Conservation (phyloP, 2,113 vertebrate species). For the Heterotis niloticus region DNA sequence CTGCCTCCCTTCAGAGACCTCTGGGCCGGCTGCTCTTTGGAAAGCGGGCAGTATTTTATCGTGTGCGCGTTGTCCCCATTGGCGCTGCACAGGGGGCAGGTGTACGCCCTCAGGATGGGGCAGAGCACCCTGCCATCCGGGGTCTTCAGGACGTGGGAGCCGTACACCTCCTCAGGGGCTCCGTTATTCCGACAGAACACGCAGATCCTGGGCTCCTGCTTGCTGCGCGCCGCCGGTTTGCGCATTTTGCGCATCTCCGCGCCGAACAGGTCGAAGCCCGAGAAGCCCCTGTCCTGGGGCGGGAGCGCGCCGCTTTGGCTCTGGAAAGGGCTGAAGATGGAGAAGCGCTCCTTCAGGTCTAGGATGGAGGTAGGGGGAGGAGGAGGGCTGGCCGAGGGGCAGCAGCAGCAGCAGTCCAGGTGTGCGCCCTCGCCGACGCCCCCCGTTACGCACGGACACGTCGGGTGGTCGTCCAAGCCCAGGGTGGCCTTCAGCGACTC, state of each 20-base stretch:
- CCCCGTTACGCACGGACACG: constrained; percentile 61
- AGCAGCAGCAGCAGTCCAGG: constrained; percentile 65
- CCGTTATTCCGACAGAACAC: constrained; percentile 79
- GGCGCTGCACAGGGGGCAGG: constrained; percentile 75
- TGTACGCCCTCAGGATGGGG: constrained; percentile 73
- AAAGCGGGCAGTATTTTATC: constrained; percentile 78
- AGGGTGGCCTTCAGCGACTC: constrained; percentile 74
- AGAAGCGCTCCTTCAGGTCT: constrained; percentile 70
- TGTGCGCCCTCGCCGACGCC: constrained; percentile 54
- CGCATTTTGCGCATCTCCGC: constrained; percentile 64
- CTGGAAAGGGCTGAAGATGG: constrained; percentile 67
- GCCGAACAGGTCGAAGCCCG: constrained; percentile 66
- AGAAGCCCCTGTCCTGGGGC: constrained; percentile 61
- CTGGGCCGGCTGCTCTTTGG: constrained; percentile 71
- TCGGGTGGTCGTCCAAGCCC: constrained; percentile 65
- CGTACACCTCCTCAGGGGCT: constrained; percentile 74
- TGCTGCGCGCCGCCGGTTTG: constrained; percentile 58
- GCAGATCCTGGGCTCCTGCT: constrained; percentile 76
- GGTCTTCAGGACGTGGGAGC: constrained; percentile 74
- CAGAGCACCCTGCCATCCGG: constrained; percentile 74
- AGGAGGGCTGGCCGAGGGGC: constrained; percentile 59
- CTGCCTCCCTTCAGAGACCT: constrained; percentile 70
- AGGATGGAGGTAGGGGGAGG: constrained; percentile 64
- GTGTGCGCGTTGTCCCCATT: constrained; percentile 78
- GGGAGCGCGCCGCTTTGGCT: constrained; percentile 52